Percentiles rank a stretch among this genome's conserved stretches.
phyloP scores from a whole-genome alignment of 92 coral and sea anemone genomes.

The Plumapathes pennacea region DNA sequence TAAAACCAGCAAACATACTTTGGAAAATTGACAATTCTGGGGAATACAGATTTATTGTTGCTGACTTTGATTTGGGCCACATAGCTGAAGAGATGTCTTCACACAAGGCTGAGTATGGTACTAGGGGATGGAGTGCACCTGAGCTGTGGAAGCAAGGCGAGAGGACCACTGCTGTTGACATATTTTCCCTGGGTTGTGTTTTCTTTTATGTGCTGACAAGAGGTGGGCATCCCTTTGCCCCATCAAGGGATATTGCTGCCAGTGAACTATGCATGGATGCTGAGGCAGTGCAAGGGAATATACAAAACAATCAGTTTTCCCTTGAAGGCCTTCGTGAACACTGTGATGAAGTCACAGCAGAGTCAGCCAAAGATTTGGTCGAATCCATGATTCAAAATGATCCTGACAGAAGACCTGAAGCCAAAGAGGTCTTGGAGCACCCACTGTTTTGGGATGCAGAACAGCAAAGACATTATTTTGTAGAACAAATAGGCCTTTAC shows the following conservation, averaged over 20 bases:
- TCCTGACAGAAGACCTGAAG: neutral
- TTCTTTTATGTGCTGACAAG: slow-evolving; percentile 14
- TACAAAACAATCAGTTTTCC: neutral
- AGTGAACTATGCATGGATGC: slow-evolving; percentile 1
- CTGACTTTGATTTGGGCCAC: slow-evolving; percentile 28
- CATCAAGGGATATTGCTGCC: neutral
- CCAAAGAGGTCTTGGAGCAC: neutral
- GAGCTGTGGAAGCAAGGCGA: slow-evolving; percentile 6
- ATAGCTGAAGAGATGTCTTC: slow-evolving; percentile 1
- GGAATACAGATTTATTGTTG: neutral
- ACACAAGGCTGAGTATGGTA: slow-evolving; percentile 9
- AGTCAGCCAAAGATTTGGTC: slow-evolving; percentile 21
- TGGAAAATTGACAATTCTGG: slow-evolving; percentile 6
- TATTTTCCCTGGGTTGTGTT: slow-evolving; percentile 28
- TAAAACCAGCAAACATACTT: slow-evolving; percentile 25
- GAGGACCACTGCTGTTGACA: slow-evolving; percentile 9
- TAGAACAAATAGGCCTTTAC: too few species aligned
- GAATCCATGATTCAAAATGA: slow-evolving; percentile 1
- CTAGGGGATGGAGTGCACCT: slow-evolving; percentile 23
- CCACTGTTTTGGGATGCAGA: slow-evolving; percentile 1
- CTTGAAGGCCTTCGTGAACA: neutral
- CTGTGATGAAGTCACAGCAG: too few species aligned
- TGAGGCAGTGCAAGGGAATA: neutral
- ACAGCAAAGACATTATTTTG: too few species aligned
- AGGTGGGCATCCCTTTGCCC: slow-evolving; percentile 27